Evolutionary conservation across 2,113 vertebrate genomes (phyloP).

Genomic region (Notothenia rossii): DNA sequence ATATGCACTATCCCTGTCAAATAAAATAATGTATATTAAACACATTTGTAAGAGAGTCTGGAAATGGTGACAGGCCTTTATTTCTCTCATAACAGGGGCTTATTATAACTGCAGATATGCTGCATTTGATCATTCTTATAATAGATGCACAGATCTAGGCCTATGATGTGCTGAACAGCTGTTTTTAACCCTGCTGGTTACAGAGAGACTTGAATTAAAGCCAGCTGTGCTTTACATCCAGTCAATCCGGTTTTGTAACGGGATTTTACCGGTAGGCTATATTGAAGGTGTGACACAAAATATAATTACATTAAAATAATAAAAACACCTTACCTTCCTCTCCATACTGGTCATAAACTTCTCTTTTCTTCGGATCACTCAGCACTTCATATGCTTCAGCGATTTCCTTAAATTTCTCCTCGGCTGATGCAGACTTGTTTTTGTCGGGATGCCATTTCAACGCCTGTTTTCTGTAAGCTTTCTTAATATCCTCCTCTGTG

Average conservation of each 20-base stretch:
- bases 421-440: constrained; percentile 96
- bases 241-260: constrained; percentile 13
- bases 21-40: neutral
- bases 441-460: constrained; percentile 99
- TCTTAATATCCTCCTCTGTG: constrained; percentile 97
- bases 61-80: neutral
- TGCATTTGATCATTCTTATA: neutral
- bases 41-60: neutral
- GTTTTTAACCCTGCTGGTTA: constrained; percentile 34
- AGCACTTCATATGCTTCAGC: constrained; percentile 98
- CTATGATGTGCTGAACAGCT: constrained; percentile 33
- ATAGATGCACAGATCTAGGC: constrained; percentile 7
- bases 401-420: constrained; percentile 98
- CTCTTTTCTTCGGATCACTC: constrained; percentile 97
- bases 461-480: constrained; percentile 97
- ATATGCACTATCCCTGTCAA: too few relatives aligned
- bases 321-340: constrained; percentile 91
- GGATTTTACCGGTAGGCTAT: neutral
- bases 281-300: neutral
- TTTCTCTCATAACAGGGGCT: neutral
- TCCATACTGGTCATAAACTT: constrained; percentile 97
- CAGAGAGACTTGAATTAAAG: constrained; percentile 52
- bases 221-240: constrained; percentile 41
- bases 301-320: neutral
- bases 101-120: neutral